These are phyloP conservation scores for Trachurus trachurus DNA, from an alignment of 2,797 vertebrate species.

Conservation along the genomic window DNA sequence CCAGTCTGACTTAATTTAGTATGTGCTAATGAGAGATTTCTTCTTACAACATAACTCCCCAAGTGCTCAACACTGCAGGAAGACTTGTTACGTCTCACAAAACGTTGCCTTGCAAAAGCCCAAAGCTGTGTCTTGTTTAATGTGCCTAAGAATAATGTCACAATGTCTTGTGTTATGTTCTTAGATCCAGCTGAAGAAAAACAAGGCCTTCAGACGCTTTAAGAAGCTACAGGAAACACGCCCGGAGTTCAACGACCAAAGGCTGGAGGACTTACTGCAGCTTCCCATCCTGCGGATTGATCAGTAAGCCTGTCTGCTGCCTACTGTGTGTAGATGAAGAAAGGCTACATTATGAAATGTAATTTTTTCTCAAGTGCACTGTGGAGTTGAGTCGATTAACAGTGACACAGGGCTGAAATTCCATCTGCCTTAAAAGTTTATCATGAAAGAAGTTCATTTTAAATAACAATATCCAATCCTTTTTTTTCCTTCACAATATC, in stretches of 20 bases:
- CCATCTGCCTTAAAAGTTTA: no score
- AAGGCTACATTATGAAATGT: no score
- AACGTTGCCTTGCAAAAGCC: neutral
- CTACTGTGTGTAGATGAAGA: neutral
- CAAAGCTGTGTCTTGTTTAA: neutral
- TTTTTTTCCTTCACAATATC: neutral
- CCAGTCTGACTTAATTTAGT: no score
- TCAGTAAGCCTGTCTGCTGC: conserved; percentile 87
- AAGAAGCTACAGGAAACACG: conserved; percentile 93
- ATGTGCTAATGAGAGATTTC: no score
- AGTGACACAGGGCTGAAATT: neutral
- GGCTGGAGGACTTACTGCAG: conserved; percentile 90
- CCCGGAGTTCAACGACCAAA: conserved; percentile 87
- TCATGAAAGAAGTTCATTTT: neutral
- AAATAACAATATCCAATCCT: neutral
- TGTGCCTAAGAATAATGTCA: neutral
- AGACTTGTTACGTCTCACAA: neutral
- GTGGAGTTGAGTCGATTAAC: neutral
- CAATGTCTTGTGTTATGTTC: neutral
- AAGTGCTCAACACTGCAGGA: neutral
- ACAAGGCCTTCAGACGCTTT: conserved; percentile 90
- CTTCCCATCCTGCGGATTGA: conserved; percentile 90
- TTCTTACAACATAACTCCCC: neutral
- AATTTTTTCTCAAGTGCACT: neutral
- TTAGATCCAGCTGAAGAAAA: conserved; percentile 91